A percentile compares a stretch with the other conserved stretches of the same genome.
Conservation (phyloP, 2,797 vertebrate species). For the Tadarida brasiliensis region DNA sequence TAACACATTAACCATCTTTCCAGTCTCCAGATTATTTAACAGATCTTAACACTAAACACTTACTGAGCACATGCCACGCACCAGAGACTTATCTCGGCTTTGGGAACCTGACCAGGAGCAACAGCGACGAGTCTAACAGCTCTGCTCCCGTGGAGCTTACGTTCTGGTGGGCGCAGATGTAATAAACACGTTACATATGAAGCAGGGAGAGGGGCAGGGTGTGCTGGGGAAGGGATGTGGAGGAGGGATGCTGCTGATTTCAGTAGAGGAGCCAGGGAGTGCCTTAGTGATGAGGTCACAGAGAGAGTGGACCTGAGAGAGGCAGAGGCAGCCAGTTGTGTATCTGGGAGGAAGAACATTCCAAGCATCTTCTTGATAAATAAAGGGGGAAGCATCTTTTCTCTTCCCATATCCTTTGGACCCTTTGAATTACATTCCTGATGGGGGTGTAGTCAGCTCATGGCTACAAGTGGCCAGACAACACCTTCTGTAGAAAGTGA, state of each 20-base stretch:
- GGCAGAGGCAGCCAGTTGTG: not conserved
- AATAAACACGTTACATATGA: not conserved
- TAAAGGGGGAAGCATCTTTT: not conserved
- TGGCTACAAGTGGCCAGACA: not conserved
- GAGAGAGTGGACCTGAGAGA: not conserved
- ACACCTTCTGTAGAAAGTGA: not conserved
- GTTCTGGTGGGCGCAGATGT: not conserved
- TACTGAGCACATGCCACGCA: not conserved
- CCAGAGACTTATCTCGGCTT: not conserved
- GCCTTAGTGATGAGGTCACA: not conserved
- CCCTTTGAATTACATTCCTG: not conserved
- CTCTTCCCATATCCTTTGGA: not conserved
- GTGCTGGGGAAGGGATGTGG: too few relatives aligned
- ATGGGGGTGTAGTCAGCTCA: not conserved
- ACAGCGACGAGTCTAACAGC: not conserved
- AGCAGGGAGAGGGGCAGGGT: not conserved
- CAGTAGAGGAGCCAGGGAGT: not conserved
- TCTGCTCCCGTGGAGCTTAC: not conserved
- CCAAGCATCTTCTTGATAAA: not conserved
- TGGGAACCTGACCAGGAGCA: not conserved
- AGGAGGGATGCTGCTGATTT: not conserved
- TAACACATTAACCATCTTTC: not conserved
- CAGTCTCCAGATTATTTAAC: not conserved
- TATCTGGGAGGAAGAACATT: not conserved
- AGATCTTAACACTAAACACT: not conserved